A percentile compares a stretch with the other conserved stretches of the same genome.
These are phyloP conservation scores for Tetragonula carbonaria DNA, from an alignment of 2,888 invertebrate genomes.

Conservation along the genomic window DNA sequence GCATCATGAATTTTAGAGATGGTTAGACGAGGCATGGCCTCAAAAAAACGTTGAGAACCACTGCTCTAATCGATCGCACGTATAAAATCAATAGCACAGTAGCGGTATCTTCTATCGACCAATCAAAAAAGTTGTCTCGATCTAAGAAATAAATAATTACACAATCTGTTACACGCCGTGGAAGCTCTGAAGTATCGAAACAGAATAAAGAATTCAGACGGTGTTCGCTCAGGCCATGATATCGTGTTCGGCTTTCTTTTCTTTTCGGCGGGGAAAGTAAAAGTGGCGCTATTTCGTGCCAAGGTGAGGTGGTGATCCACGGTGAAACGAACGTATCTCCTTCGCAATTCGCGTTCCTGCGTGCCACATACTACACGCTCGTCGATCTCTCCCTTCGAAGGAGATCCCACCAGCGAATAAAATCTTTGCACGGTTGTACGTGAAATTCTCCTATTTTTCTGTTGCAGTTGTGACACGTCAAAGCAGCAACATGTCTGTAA, in stretches of 20 bases:
- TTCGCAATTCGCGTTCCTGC: conserved; percentile 41
- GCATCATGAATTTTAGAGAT: too few species aligned
- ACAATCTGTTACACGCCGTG: conserved; percentile 30
- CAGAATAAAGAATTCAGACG: conserved; percentile 50
- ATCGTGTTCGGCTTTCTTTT: conserved; percentile 55
- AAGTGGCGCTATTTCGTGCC: conserved; percentile 68
- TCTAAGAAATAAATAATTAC: conserved; percentile 6
- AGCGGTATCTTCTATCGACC: background rate
- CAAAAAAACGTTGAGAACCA: too few species aligned
- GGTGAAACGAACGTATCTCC: conserved; percentile 64
- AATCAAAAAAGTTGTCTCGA: background rate
- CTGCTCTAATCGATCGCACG: too few species aligned
- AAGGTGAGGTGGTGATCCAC: conserved; percentile 65
- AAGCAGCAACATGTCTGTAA: conserved; percentile 78
- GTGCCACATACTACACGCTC: conserved; percentile 21
- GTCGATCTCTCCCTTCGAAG: background rate
- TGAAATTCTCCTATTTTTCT: conserved; percentile 34
- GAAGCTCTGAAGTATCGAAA: background rate
- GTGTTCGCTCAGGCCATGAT: background rate
- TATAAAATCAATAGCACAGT: background rate
- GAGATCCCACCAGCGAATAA: too few species aligned
- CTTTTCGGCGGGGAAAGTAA: conserved; percentile 73
- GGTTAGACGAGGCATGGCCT: too few species aligned
- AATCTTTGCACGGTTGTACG: too few species aligned
- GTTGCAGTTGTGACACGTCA: conserved; percentile 76